Evolutionary conservation across 1,140 invertebrate genomes (phyloP), one percentile per base, ranked within the genome.

Genomic region (Steinernema khuongi): DNA sequence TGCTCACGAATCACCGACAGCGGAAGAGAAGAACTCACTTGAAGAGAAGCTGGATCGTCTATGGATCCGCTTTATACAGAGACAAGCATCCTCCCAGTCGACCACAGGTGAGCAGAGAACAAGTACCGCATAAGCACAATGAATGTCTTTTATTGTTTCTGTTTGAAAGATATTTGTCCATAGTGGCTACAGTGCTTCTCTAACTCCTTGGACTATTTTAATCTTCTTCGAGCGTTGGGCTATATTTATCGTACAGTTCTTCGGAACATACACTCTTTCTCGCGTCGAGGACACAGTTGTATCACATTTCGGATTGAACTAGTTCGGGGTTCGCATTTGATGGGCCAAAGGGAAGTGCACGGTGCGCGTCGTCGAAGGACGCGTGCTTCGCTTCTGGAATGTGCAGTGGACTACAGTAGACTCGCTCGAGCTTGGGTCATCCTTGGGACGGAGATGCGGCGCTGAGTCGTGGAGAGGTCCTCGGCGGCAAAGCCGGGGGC

Each of bases 301-400:
- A 60, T 60, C 50, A 60, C 50, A 60, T 60, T 17, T 60, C 50
- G 50, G 50, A 4, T 60, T 60, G 50, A 60, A 60, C 50, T 60
- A 60, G 50, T n/a, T n/a, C 22, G 4, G 19, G 50, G 26, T 60
- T 17, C 36, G 36, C n/a, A n/a, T 60, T 60, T 14, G 50, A 14
- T 60, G 50, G 26, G 14, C 26, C 14, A 60, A 22, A 22, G 50
- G 14, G 50, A 60, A 60, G 11, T 60, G 22, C 50, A 60, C 50
- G 50, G 19, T 26, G 7, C 11, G 11, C 22, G 4, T 7, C 2
- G 50, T 7, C 11, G 50, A 14, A 60, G 14, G 26, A 60, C 50
- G 50, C 50, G 36, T 7, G 7, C 7, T 41, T 7, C n/a, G 36
- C 14, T 14, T 60, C 26, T 60, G 50, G 50, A 60, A 60, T 60